Base-by-base conservation (phyloP, 2,113 vertebrate species). In the Chionis minor region DNA sequence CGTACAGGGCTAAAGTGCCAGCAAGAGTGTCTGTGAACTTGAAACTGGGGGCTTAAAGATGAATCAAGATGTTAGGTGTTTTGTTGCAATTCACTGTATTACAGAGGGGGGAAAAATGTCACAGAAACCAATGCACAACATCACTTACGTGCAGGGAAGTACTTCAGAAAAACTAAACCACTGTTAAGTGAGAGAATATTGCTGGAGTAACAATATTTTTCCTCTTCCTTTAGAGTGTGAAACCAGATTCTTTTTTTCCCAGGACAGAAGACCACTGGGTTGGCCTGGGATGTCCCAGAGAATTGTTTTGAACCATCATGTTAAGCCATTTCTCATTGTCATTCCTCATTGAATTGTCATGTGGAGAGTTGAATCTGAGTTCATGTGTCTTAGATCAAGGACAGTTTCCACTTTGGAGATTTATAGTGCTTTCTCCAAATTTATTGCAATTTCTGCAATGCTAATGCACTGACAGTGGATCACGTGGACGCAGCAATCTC, bases 351-450 rank as follows among this genome's bases (percentile, higher is more conserved):
- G 71, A 94, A 83, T 88, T 96, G 84, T 90, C 62, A 78, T 1
- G 1, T 63, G 55, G 69, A 88, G 88, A 97, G 92, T 90, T 97
- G 95, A 96, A 91, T 87, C 66, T 71, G 65, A 95, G 65, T 92
- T 94, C 70, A 87, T 85, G 81, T 96, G 62, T 81, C 91, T 96
- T 88, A 88, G 71, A 94, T 88, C 94, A 95, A 92, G 91, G 71
- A 75, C 69, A 82, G 42, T 92, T 97, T 89, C 55, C 51, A 19
- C 91, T 89, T 44, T 24, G 28, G 85, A 97, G 81, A 93, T 65
- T 81, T 95, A 89, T 81, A 72, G 33, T 49, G 9, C 14, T 91
- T 92, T 92, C 38, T 92, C 82, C 67, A 94, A 81, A 91, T 96
- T 92, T 83, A 80, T 95, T 95, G 56, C 63, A 59, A 91, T 65